These are phyloP conservation scores for Pangasius larnaudii DNA, from an alignment of 2,797 vertebrate species.

Conservation along the genomic window DNA sequence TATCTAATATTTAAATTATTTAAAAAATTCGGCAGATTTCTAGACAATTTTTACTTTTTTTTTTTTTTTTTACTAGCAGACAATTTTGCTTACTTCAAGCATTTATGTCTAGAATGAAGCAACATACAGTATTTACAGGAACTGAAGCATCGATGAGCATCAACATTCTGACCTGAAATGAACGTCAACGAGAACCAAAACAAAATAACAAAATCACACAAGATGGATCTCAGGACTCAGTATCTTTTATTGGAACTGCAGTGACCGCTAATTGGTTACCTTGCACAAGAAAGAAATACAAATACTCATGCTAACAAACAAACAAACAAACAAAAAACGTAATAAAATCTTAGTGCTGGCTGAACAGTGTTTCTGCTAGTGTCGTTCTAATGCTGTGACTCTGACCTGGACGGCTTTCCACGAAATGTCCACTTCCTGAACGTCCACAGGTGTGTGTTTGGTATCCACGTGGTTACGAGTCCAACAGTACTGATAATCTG, in stretches of 20 bases:
- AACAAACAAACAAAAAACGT: background rate
- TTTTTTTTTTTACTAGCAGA: background rate
- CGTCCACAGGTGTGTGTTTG: background rate
- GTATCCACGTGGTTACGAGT: background rate
- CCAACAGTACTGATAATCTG: background rate
- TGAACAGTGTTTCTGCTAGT: constrained; percentile 81
- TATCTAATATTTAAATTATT: too few species aligned
- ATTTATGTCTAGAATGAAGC: background rate
- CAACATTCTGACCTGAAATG: background rate
- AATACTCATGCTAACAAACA: constrained; percentile 81
- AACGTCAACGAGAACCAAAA: background rate
- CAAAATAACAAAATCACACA: constrained; percentile 1
- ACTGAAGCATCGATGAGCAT: background rate
- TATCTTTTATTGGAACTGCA: constrained; percentile 89
- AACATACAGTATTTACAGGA: background rate
- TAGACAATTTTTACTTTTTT: too few species aligned
- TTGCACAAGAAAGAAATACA: constrained; percentile 94
- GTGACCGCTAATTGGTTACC: constrained; percentile 91
- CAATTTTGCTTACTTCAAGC: background rate
- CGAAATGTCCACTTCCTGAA: background rate
- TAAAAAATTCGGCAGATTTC: too few species aligned
- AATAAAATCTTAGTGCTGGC: constrained; percentile 76
- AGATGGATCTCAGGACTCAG: constrained; percentile 67
- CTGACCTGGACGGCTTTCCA: constrained; percentile 84
- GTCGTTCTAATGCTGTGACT: constrained; percentile 85